Percentiles rank a stretch among this genome's conserved stretches.
Conservation (phyloP, 1,140 invertebrate genomes). For the Frieseomelitta varia region DNA sequence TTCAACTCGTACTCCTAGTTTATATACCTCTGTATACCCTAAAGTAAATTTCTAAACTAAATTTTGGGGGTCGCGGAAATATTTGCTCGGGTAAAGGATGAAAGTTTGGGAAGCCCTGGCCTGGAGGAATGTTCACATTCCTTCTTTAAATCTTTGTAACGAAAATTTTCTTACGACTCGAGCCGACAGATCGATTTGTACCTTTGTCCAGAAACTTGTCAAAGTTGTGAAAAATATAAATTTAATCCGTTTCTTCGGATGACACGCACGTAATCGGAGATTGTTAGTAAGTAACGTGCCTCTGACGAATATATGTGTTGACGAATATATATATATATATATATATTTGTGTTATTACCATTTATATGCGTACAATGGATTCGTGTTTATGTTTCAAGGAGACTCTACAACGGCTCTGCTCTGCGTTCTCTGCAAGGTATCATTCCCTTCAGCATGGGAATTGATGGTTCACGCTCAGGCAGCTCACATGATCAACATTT, state of each 20-base stretch:
- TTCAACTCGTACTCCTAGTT: too few relatives aligned
- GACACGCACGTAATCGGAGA: neutral
- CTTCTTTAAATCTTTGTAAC: too few relatives aligned
- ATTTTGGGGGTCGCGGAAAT: too few relatives aligned
- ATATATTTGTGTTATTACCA: neutral
- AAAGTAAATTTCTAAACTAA: too few relatives aligned
- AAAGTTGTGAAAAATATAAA: neutral
- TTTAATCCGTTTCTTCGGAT: neutral
- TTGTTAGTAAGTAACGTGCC: neutral
- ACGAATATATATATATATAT: neutral
- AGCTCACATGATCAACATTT: slow-evolving; percentile 91
- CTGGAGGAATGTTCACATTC: too few relatives aligned
- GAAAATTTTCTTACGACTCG: neutral
- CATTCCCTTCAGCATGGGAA: slow-evolving; percentile 90
- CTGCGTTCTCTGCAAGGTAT: slow-evolving; percentile 90
- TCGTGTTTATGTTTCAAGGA: slow-evolving; percentile 60
- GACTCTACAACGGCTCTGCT: slow-evolving; percentile 84
- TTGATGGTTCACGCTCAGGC: slow-evolving; percentile 91
- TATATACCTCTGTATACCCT: too few relatives aligned
- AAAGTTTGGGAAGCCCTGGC: too few relatives aligned
- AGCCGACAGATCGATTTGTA: neutral
- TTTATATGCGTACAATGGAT: neutral
- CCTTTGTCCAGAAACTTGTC: neutral
- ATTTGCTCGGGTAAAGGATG: too few relatives aligned
- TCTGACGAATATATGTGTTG: neutral